Conservation (phyloP, 2,113 vertebrate genomes). For the Neogale vison region DNA sequence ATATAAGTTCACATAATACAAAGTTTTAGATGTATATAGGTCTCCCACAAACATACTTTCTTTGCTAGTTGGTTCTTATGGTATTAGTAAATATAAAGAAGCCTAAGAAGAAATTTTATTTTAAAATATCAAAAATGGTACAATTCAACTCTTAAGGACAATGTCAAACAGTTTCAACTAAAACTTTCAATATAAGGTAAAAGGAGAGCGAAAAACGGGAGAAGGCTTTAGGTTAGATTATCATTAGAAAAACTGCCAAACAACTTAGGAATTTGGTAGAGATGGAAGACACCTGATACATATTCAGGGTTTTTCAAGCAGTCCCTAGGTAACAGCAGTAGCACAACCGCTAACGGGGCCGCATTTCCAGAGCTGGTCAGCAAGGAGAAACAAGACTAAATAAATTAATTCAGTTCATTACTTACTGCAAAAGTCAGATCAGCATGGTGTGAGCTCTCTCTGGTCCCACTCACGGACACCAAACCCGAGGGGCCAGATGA, state of each 20-base stretch:
- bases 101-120: neutral
- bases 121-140: conserved; percentile 28
- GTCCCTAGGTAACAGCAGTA: neutral
- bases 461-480: neutral
- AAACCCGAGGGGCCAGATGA: neutral
- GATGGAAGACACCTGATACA: neutral
- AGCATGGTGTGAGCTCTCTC: neutral
- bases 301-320: neutral
- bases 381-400: neutral
- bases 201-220: neutral
- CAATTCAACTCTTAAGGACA: neutral
- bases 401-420: neutral
- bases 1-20: neutral
- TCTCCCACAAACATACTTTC: neutral
- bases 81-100: neutral
- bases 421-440: conserved; percentile 25
- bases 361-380: neutral
- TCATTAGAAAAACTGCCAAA: neutral
- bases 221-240: neutral
- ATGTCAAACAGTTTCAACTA: neutral
- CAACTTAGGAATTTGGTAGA: neutral
- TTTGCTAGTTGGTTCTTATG: neutral
- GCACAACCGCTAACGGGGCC: neutral
- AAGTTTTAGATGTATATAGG: neutral
- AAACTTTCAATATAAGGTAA: neutral